These are phyloP conservation scores for Auanema sp. DNA, from an alignment of 2,888 invertebrate genomes.

Conservation along the genomic window DNA sequence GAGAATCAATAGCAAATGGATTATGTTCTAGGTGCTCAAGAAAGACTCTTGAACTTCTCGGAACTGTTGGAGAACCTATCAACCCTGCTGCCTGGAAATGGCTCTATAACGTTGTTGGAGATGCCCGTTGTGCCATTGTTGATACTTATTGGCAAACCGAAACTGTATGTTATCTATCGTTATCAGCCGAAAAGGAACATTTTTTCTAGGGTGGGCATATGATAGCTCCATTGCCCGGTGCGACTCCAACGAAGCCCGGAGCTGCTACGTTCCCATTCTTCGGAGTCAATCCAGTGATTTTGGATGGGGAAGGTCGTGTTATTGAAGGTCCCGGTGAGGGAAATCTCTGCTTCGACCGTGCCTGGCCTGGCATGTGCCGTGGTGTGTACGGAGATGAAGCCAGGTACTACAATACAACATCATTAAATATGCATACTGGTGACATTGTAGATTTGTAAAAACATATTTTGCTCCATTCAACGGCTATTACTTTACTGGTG, in stretches of 20 bases:
- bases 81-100: conserved; percentile 77
- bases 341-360: conserved; percentile 77
- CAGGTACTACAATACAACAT: conserved; percentile 46
- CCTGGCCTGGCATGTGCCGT: conserved; percentile 98
- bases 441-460: conserved; percentile 73
- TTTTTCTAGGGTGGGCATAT: conserved; percentile 81
- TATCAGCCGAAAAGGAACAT: too few relatives aligned
- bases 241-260: conserved; percentile 95
- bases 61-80: conserved; percentile 97
- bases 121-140: conserved; percentile 76
- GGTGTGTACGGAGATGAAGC: conserved; percentile 88
- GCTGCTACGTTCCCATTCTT: conserved; percentile 98
- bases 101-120: conserved; percentile 65
- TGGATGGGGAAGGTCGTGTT: conserved; percentile 77
- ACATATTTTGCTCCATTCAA: conserved; percentile 94
- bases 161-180: conserved; percentile 70
- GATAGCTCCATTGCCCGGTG: conserved; percentile 90
- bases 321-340: conserved; percentile 53
- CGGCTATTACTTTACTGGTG: conserved; percentile 95
- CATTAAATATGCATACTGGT: conserved; percentile 4
- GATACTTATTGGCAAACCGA: conserved; percentile 99
- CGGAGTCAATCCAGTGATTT: conserved; percentile 84
- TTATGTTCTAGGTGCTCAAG: conserved; percentile 25
- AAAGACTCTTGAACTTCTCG: conserved; percentile 76
- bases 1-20: too few relatives aligned